phyloP scores from a whole-genome alignment of 2,888 invertebrate genomes.

The Imbricaverruca yamaguchii region DNA sequence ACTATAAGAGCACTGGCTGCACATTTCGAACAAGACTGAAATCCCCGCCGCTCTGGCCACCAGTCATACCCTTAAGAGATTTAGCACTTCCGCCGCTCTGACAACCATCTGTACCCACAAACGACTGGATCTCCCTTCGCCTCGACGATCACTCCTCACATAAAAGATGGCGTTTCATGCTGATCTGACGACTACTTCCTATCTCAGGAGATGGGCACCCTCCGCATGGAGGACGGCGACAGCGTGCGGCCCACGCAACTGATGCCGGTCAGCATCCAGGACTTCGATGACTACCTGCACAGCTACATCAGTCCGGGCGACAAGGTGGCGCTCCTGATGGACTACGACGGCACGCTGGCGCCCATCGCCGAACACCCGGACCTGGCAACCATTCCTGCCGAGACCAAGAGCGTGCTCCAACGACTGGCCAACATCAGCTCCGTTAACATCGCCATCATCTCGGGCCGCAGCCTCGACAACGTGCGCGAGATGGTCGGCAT shows the following conservation, averaged over 20 bases:
- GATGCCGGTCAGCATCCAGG: conserved; percentile 54
- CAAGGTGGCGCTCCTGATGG: conserved; percentile 41
- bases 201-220: conserved; percentile 14
- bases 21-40: no score
- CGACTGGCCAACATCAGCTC: conserved; percentile 41
- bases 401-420: conserved; percentile 42
- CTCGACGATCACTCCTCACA: no score
- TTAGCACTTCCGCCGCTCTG: no score
- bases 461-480: conserved; percentile 43
- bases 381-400: conserved; percentile 41
- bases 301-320: conserved; percentile 34
- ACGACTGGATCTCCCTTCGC: no score
- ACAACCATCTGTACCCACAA: no score
- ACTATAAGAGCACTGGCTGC: no score
- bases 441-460: conserved; percentile 44
- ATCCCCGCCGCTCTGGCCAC: no score
- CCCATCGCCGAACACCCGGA: conserved; percentile 44
- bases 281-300: conserved; percentile 40
- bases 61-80: no score
- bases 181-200: conserved; percentile 33
- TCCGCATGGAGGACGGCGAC: conserved; percentile 42
- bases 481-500: conserved; percentile 43
- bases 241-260: conserved; percentile 75
- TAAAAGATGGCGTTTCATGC: conserved; percentile 23
- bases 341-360: conserved; percentile 45